Conservation (phyloP, 1,140 invertebrate species). For the Drosophila setifemur region DNA sequence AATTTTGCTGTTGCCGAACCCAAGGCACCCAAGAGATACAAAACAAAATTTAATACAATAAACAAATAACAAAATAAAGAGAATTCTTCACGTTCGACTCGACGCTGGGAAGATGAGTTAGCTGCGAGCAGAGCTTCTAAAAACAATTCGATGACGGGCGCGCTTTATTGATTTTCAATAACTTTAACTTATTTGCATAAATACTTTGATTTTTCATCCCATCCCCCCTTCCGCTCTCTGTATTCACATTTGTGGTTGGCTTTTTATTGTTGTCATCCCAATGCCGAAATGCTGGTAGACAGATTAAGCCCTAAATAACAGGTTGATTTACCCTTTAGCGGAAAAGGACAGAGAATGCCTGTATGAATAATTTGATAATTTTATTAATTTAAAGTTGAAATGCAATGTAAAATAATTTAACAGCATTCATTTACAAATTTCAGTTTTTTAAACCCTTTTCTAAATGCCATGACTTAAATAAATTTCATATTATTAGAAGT, state of each 20-base stretch:
- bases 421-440: too few relatives aligned
- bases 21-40: conserved; percentile 8
- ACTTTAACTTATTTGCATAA: conserved; percentile 47
- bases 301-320: too few relatives aligned
- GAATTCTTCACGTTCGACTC: conserved; percentile 1
- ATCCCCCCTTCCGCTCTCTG: background rate
- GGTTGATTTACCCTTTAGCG: background rate
- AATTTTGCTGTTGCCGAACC: conserved; percentile 51
- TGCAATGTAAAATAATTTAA: too few relatives aligned
- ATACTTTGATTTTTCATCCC: background rate
- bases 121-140: conserved; percentile 32
- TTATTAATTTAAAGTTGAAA: too few relatives aligned
- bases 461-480: too few relatives aligned
- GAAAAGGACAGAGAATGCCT: too few relatives aligned
- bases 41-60: conserved; percentile 1
- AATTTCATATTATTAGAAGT: too few relatives aligned
- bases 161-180: conserved; percentile 64
- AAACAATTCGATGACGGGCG: conserved; percentile 57
- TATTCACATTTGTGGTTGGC: conserved; percentile 37
- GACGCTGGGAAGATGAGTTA: conserved; percentile 56
- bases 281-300: too few relatives aligned
- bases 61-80: conserved; percentile 2
- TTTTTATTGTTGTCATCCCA: conserved; percentile 45
- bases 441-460: too few relatives aligned
- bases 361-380: too few relatives aligned